These are phyloP conservation scores for Melanostoma scalare DNA, from an alignment of 2,888 invertebrate genomes.

Conservation along the genomic window DNA sequence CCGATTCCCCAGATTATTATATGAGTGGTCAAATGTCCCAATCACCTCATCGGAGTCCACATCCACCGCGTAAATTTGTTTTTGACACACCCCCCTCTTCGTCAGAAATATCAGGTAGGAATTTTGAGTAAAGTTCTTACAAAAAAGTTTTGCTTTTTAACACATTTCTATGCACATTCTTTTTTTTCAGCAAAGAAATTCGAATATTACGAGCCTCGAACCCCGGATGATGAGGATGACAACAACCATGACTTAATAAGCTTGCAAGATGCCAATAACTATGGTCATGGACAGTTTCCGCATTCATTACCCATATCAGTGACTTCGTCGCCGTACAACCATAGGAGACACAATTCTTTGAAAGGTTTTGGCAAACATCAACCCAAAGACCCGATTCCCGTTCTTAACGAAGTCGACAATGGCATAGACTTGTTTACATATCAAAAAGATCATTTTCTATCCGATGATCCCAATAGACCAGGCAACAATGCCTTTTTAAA, in stretches of 20 bases:
- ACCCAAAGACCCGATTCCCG: conserved; percentile 36
- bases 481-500: conserved; percentile 75
- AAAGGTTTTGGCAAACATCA: conserved; percentile 34
- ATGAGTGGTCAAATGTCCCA: conserved; percentile 75
- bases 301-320: conserved; percentile 76
- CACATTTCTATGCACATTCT: neutral
- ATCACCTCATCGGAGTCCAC: conserved; percentile 82
- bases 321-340: conserved; percentile 75
- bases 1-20: conserved; percentile 76
- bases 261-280: conserved; percentile 32
- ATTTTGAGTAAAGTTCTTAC: neutral
- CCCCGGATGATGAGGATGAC: conserved; percentile 78
- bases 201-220: conserved; percentile 81
- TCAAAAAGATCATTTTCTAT: conserved; percentile 53
- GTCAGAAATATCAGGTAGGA: conserved; percentile 57
- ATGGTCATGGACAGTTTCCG: conserved; percentile 50
- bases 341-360: conserved; percentile 69
- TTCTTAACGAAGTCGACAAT: conserved; percentile 38
- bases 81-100: conserved; percentile 81
- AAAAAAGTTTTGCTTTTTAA: neutral
- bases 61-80: conserved; percentile 85
- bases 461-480: conserved; percentile 56
- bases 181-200: conserved; percentile 77
- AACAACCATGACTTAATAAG: conserved; percentile 26
- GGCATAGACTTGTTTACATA: conserved; percentile 58